These are phyloP conservation scores for Tribolium madens DNA, from an alignment of 1,140 invertebrate species.

Conservation along the genomic window DNA sequence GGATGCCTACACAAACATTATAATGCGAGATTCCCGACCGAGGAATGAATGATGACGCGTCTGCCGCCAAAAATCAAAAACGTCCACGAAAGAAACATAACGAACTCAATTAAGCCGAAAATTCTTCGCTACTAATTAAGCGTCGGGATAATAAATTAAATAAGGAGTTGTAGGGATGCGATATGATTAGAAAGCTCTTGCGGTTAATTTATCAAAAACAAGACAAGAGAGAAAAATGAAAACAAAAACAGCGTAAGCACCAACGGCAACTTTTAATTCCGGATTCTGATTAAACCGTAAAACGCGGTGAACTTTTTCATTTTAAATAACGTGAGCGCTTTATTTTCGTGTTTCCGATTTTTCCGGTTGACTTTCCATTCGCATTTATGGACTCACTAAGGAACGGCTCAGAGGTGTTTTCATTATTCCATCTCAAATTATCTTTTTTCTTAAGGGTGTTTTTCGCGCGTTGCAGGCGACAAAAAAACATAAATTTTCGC, in stretches of 20 bases:
- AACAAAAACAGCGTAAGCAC: not conserved
- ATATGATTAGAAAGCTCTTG: constrained; percentile 31
- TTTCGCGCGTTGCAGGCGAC: not conserved
- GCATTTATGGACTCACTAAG: constrained; percentile 13
- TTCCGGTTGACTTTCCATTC: constrained; percentile 28
- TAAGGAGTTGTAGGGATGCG: constrained; percentile 24
- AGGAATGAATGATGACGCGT: not conserved
- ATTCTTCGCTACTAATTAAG: not conserved
- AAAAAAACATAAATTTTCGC: constrained; percentile 16
- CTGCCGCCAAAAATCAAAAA: not conserved
- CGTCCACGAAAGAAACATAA: not conserved
- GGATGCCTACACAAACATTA: constrained; percentile 7
- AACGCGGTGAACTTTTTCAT: constrained; percentile 20
- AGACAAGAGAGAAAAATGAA: constrained; percentile 4
- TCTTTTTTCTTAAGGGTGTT: constrained; percentile 21
- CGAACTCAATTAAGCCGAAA: constrained; percentile 20
- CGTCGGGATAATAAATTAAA: constrained; percentile 18
- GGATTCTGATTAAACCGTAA: constrained; percentile 28
- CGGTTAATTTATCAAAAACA: constrained; percentile 30
- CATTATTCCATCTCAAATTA: constrained; percentile 38
- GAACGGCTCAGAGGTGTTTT: constrained; percentile 34
- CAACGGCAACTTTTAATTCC: constrained; percentile 27
- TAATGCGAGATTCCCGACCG: not conserved
- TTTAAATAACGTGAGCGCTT: constrained; percentile 36
- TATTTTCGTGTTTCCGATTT: constrained; percentile 37